Percentiles rank a stretch among this genome's conserved stretches.
Conservation (phyloP, 2,113 vertebrate genomes). For the Isichthys henryi region DNA sequence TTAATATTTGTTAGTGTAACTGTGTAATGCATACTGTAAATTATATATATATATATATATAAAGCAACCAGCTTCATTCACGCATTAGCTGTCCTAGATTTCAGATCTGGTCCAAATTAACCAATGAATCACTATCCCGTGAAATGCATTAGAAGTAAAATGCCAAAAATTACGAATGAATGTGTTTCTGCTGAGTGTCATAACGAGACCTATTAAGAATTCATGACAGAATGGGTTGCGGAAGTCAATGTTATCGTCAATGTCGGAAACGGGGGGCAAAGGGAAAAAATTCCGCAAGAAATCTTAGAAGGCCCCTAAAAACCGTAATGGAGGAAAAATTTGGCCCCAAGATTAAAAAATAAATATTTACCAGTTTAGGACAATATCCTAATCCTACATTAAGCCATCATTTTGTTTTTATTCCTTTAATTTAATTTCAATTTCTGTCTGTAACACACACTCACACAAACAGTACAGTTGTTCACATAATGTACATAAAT, state of each 20-base stretch:
- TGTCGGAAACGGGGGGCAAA: not conserved
- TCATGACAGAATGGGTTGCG: not conserved
- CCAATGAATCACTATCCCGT: not conserved
- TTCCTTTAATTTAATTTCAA: not conserved
- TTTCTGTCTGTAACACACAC: not conserved
- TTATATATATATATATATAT: too few relatives aligned
- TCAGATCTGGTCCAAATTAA: not conserved
- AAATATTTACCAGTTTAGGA: not conserved
- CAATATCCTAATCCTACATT: not conserved
- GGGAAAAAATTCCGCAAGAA: not conserved
- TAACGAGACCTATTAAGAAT: not conserved
- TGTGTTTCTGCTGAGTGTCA: not conserved
- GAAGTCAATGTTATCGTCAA: not conserved
- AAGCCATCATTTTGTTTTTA: not conserved
- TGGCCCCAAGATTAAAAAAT: not conserved
- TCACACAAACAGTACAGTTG: not conserved
- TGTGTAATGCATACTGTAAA: not conserved
- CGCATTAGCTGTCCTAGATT: not conserved
- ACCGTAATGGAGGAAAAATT: not conserved
- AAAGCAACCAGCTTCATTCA: not conserved
- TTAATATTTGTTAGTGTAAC: not conserved
- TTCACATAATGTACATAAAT: not conserved
- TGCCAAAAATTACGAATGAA: not conserved
- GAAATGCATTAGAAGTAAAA: not conserved
- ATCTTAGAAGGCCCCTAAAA: not conserved